phyloP scores from a whole-genome alignment of 2,888 invertebrate species.

The Pandemis heparana region DNA sequence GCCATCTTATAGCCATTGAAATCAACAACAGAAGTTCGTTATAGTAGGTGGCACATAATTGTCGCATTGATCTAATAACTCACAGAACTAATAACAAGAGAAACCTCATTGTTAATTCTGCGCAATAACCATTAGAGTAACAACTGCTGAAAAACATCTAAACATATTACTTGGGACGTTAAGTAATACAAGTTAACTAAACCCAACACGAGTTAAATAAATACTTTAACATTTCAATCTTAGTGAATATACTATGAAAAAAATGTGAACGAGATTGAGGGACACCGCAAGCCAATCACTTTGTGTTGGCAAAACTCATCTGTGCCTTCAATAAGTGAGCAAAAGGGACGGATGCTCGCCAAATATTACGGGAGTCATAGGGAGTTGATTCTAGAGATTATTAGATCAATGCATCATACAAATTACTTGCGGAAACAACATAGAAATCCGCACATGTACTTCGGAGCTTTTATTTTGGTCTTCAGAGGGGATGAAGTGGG shows the following conservation, averaged over 20 bases:
- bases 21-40: constrained; percentile 6
- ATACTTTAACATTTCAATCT: background rate
- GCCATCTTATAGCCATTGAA: constrained; percentile 3
- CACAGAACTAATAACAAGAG: background rate
- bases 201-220: no score
- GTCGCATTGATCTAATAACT: background rate
- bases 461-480: constrained; percentile 51
- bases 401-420: background rate
- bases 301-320: background rate
- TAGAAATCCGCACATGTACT: constrained; percentile 56
- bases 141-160: no score
- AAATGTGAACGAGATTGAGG: background rate
- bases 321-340: background rate
- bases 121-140: no score
- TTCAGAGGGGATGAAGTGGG: constrained; percentile 67
- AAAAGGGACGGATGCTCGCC: background rate
- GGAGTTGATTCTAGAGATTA: background rate
- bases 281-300: background rate
- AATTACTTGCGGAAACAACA: constrained; percentile 66
- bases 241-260: background rate
- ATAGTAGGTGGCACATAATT: background rate
- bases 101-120: no score
- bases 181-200: no score
- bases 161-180: no score
- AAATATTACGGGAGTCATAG: background rate